Evolutionary conservation across 2,113 vertebrate genomes (phyloP).

Genomic region (Connochaetes taurinus): DNA sequence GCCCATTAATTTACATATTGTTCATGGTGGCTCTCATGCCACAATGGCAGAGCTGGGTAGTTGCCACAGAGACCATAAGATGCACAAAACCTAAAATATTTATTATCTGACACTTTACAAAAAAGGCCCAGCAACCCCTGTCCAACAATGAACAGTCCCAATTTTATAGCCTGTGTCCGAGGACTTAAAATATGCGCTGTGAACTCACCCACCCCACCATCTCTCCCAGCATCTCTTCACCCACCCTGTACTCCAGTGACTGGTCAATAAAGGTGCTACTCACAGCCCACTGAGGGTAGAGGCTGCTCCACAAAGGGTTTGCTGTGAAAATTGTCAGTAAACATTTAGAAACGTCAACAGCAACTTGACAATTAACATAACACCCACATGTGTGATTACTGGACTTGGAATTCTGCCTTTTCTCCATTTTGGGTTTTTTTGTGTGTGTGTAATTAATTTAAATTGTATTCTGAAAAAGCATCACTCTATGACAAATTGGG

Average conservation of each 20-base stretch:
- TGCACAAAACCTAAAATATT: neutral
- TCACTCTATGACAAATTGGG: neutral
- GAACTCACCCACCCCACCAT: neutral
- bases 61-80: neutral
- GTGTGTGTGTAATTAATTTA: neutral
- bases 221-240: no score
- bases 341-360: neutral
- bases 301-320: neutral
- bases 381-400: neutral
- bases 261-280: fast-evolving
- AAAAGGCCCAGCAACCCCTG: neutral
- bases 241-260: no score
- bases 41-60: neutral
- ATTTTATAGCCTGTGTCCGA: neutral
- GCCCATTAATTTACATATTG: neutral
- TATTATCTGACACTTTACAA: neutral
- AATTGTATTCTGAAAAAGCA: neutral
- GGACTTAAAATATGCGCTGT: neutral
- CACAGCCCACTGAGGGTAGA: fast-evolving
- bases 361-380: neutral
- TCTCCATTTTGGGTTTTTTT: neutral
- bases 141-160: fast-evolving
- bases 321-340: no score
- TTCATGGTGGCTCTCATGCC: neutral
- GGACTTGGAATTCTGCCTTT: neutral